phyloP scores from a whole-genome alignment of 2,113 vertebrate species.

The Amphiprion ocellaris region DNA sequence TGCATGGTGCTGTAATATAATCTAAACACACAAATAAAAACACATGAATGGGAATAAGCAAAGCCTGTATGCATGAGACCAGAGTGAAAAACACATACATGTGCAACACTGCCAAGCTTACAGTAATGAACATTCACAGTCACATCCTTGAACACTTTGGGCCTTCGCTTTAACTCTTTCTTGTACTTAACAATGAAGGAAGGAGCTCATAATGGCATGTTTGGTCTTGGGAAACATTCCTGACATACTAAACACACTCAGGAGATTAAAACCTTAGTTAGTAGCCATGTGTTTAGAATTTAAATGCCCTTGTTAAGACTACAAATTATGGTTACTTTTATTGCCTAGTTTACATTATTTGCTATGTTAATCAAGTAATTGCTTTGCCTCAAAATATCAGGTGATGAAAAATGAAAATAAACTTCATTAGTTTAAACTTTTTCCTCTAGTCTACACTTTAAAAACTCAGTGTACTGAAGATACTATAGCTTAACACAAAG shows the following conservation, averaged over 20 bases:
- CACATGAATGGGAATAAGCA: not conserved
- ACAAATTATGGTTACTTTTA: not conserved
- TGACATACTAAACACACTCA: constrained; percentile 37
- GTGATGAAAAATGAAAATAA: no score
- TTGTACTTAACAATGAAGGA: constrained; percentile 1
- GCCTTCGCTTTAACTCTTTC: not conserved
- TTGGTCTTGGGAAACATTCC: constrained; percentile 50
- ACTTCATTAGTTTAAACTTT: no score
- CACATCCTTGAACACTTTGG: not conserved
- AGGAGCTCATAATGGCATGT: constrained; percentile 27
- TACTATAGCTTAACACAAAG: no score
- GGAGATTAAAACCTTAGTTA: not conserved
- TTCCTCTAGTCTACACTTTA: no score
- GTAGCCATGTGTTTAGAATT: not conserved
- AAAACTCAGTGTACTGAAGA: no score
- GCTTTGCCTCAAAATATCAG: no score
- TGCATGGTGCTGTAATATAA: constrained; percentile 86
- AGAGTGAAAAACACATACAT: not conserved
- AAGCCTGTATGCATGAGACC: not conserved
- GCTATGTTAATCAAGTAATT: not conserved
- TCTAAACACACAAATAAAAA: constrained; percentile 79
- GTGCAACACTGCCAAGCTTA: no score
- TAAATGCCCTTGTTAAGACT: not conserved
- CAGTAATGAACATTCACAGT: not conserved
- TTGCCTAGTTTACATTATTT: not conserved